A percentile compares a stretch with the other conserved stretches of the same genome.
Conservation (phyloP, 1,140 invertebrate species). For the Nephotettix cincticeps region DNA sequence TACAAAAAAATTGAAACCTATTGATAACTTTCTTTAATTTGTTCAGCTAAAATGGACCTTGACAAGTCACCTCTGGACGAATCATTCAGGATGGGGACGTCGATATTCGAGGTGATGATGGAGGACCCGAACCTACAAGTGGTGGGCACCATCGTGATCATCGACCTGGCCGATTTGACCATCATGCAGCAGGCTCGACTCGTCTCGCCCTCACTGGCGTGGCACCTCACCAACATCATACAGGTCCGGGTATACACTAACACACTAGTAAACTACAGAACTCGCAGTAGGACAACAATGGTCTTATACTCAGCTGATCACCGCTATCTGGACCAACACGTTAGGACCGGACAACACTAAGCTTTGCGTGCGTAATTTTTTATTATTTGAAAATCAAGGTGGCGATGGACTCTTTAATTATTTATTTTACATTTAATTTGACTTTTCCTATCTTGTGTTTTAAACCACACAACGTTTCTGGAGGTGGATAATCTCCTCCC, state of each 20-base stretch:
- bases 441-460: too few relatives aligned
- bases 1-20: too few relatives aligned
- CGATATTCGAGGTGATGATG: conserved; percentile 48
- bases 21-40: too few relatives aligned
- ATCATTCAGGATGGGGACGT: conserved; percentile 37
- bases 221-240: conserved; percentile 36
- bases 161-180: conserved; percentile 50
- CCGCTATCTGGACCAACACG: too few relatives aligned
- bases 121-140: conserved; percentile 51
- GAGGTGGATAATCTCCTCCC: too few relatives aligned
- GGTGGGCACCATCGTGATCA: conserved; percentile 47
- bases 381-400: too few relatives aligned
- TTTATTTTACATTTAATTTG: too few relatives aligned
- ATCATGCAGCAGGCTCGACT: conserved; percentile 51
- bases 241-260: conserved; percentile 36
- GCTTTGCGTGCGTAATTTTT: too few relatives aligned
- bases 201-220: conserved; percentile 46
- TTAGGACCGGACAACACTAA: too few relatives aligned
- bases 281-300: neutral
- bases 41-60: conserved; percentile 34
- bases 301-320: neutral
- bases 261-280: neutral
- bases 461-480: too few relatives aligned
- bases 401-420: too few relatives aligned
- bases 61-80: conserved; percentile 34